Conservation (phyloP, 2,888 invertebrate species). For the Drosophila testacea region DNA sequence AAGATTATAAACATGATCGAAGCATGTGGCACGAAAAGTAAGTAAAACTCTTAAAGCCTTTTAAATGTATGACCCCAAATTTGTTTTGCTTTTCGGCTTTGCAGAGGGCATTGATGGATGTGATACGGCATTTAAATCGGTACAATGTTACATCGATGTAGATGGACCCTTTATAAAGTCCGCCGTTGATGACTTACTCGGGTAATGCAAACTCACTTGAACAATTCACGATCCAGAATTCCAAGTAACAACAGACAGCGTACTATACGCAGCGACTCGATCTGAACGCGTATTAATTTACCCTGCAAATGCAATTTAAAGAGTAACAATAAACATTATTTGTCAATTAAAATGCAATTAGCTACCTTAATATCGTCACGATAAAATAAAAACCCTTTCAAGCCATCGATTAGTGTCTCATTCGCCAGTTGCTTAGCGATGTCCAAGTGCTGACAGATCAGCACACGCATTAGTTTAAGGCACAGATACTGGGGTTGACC, state of each 20-base stretch:
- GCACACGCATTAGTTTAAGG: slow-evolving; percentile 90
- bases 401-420: slow-evolving; percentile 62
- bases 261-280: slow-evolving; percentile 86
- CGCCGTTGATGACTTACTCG: slow-evolving; percentile 37
- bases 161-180: slow-evolving; percentile 65
- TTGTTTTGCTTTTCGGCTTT: not conserved
- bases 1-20: slow-evolving; percentile 60
- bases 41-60: slow-evolving; percentile 12
- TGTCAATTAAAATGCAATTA: not conserved
- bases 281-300: slow-evolving; percentile 86
- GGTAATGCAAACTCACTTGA: slow-evolving; percentile 76
- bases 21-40: slow-evolving; percentile 81
- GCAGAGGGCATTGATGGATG: slow-evolving; percentile 83
- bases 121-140: slow-evolving; percentile 81
- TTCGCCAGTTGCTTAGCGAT: slow-evolving; percentile 76
- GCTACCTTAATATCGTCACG: slow-evolving; percentile 82
- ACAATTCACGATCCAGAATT: slow-evolving; percentile 74
- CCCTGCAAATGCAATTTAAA: slow-evolving; percentile 59
- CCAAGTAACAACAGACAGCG: slow-evolving; percentile 80
- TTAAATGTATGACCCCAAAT: not conserved
- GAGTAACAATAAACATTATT: slow-evolving; percentile 12
- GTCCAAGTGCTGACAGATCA: slow-evolving; percentile 87
- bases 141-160: slow-evolving; percentile 79
- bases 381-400: slow-evolving; percentile 81
- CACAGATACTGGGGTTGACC: slow-evolving; percentile 90